Evolutionary conservation across 2,113 vertebrate species (phyloP).

Genomic region (Crotalus viridis): DNA sequence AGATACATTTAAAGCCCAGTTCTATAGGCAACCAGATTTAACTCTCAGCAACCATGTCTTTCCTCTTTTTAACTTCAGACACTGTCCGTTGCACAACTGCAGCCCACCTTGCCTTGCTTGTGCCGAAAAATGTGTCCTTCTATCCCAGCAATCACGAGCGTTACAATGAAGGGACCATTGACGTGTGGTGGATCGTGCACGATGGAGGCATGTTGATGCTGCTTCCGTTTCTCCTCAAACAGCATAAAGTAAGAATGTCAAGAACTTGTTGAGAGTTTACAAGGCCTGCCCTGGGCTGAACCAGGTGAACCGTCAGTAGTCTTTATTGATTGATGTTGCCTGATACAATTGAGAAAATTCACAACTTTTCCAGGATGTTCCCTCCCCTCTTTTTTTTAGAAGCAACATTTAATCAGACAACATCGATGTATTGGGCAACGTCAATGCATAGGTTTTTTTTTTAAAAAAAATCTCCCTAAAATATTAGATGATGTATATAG

Average conservation of each 20-base stretch:
- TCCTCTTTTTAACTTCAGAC: slow-evolving; percentile 69
- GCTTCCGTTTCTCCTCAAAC: slow-evolving; percentile 93
- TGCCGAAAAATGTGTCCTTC: slow-evolving; percentile 97
- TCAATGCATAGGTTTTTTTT: no score
- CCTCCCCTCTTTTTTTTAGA: no score
- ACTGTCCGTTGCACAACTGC: slow-evolving; percentile 96
- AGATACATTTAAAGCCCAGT: not conserved
- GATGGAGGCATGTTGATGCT: slow-evolving; percentile 98
- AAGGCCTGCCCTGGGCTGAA: not conserved
- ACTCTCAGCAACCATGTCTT: not conserved
- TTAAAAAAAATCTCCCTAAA: no score
- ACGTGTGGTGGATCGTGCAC: slow-evolving; percentile 99
- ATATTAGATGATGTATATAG: no score
- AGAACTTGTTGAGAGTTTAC: not conserved
- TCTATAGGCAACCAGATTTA: not conserved
- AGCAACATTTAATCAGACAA: no score
- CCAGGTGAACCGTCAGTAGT: not conserved
- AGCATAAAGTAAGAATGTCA: slow-evolving; percentile 85
- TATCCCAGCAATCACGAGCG: slow-evolving; percentile 97
- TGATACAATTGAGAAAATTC: no score
- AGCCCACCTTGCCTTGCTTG: slow-evolving; percentile 91
- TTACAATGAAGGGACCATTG: slow-evolving; percentile 93
- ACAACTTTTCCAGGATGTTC: not conserved
- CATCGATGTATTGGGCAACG: no score
- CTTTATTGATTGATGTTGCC: not conserved